Base-by-base conservation (phyloP, 2,113 vertebrate species). In the Rutilus rutilus region DNA sequence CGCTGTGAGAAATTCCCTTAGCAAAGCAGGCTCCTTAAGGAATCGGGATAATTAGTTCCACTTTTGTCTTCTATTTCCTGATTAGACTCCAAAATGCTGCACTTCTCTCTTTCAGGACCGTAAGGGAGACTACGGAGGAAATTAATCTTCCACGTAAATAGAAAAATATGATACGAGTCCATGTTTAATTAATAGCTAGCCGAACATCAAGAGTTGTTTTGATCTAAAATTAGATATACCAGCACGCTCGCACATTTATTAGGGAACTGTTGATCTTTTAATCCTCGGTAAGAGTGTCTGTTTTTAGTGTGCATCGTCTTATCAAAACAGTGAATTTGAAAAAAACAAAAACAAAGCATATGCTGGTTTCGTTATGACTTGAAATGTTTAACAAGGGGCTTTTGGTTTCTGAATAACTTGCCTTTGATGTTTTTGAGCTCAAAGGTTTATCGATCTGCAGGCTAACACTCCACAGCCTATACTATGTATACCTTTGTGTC, bases 161-260 rank as follows among this genome's bases (percentile, higher is more conserved):
- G 82, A 54, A 75, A 81, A 62, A 84, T 64, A 84, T 59, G 19
- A 82, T 82, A 42, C 23, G 25, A 23, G 87, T 60, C 82, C 83
- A 67, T 90, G 82, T 87, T 90, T 90, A 86, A 89, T 90, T 89
- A 78, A 88, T 65, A 78, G 65, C 87, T 73, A 65, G 75, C 52
- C 21, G 42, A 87, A 87, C 54, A 84, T 87, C 69, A 82, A 42
- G 60, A 25, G 83, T 67, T 82, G 80, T 80, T 78, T 64, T 57
- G 25, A 64, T 83, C 78, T 27, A 76, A 88, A 85, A 88, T 86
- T 74, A 87, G 65, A 81, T 57, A 71, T 21, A 74, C 36, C 83
- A 52, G 81, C 33, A 52, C 2, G 19, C 54, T 82, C 78, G 62
- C 74, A 67, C 36, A 83, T 83, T 88, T 83, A 89, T 83, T 73